A percentile compares a stretch with the other conserved stretches of the same genome.
phyloP scores from a whole-genome alignment of 1,140 invertebrate species.

The Berghia stephanieae region DNA sequence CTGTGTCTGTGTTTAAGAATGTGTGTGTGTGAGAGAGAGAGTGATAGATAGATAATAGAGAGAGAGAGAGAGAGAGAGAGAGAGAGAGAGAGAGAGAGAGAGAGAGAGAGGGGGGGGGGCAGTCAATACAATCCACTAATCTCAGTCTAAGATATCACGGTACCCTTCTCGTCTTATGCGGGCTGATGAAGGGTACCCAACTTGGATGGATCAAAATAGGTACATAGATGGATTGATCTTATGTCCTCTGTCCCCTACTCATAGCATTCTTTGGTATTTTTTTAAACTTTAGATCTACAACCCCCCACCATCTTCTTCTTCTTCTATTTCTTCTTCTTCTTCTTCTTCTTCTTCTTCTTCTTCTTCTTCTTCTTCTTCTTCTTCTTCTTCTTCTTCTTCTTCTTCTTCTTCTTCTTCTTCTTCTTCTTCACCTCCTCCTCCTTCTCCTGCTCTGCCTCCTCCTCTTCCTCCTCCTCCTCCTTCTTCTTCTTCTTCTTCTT shows the following conservation, averaged over 20 bases:
- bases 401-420: not conserved
- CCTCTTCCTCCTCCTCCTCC: not conserved
- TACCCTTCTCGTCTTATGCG: not conserved
- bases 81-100: constrained; percentile 5
- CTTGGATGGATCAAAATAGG: not conserved
- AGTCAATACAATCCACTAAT: not conserved
- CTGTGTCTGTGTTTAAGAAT: no score
- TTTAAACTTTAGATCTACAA: not conserved
- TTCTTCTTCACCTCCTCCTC: not conserved
- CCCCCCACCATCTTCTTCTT: not conserved
- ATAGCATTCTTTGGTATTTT: not conserved
- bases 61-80: constrained; percentile 12
- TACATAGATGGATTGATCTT: no score
- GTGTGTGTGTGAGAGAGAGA: not conserved
- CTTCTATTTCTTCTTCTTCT: not conserved
- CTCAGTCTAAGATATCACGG: not conserved
- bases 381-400: not conserved
- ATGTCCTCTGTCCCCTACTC: no score
- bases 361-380: not conserved
- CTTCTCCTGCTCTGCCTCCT: not conserved
- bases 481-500: not conserved
- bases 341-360: not conserved
- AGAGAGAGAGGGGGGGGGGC: not conserved
- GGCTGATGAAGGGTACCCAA: not conserved
- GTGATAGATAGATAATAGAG: not conserved